Conservation (phyloP, 2,113 vertebrate species). For the Heterotis niloticus region DNA sequence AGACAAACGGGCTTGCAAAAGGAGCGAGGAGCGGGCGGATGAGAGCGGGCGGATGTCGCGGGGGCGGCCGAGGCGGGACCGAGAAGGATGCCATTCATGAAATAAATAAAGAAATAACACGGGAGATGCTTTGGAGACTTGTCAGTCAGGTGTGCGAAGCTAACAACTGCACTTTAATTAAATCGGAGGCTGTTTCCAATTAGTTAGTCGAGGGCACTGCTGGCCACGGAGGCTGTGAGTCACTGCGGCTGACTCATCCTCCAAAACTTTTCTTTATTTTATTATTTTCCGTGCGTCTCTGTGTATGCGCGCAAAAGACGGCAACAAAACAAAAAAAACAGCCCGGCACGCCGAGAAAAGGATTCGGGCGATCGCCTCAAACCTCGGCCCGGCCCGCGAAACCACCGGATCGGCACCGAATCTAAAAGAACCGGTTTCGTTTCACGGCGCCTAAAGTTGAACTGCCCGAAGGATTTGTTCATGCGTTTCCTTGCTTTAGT, state of each 20-base stretch:
- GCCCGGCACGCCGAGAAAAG: neutral
- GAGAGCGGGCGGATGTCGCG: neutral
- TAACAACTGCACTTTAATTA: constrained; percentile 85
- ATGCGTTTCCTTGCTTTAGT: too few species aligned
- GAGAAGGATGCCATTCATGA: neutral
- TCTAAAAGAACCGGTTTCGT: too few species aligned
- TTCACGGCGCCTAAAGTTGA: too few species aligned
- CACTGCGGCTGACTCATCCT: constrained; percentile 78
- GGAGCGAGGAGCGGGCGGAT: neutral
- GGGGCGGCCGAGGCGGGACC: neutral
- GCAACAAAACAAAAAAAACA: constrained; percentile 47
- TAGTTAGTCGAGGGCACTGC: constrained; percentile 76
- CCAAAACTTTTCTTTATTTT: constrained; percentile 59
- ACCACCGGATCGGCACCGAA: too few species aligned
- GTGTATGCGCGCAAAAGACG: constrained; percentile 57
- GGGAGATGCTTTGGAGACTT: constrained; percentile 55
- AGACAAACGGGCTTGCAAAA: neutral
- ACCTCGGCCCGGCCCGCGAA: too few species aligned
- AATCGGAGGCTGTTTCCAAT: constrained; percentile 85
- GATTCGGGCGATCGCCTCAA: too few species aligned
- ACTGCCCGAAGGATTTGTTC: too few species aligned
- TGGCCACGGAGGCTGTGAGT: constrained; percentile 79
- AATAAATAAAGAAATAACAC: constrained; percentile 33
- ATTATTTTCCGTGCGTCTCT: neutral
- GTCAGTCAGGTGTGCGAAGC: constrained; percentile 71